Evolutionary conservation across 2,797 vertebrate genomes (phyloP).

Genomic region (Paedocypris micromegethes): DNA sequence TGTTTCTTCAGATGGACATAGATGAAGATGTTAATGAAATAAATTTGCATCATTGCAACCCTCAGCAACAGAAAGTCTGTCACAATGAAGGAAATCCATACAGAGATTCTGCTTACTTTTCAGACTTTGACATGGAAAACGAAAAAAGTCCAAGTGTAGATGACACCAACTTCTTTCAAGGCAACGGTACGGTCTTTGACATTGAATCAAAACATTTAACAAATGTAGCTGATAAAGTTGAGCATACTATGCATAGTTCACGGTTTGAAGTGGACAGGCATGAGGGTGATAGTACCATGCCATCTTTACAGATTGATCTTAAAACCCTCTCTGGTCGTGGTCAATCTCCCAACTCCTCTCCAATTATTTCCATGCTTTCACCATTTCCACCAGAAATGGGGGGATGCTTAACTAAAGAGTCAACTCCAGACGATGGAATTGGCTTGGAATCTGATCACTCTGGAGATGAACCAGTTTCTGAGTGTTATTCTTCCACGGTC

Average conservation of each 20-base stretch:
- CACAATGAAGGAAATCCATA: constrained; percentile 77
- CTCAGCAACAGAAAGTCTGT: constrained; percentile 64
- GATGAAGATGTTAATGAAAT: constrained; percentile 48
- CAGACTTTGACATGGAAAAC: constrained; percentile 83
- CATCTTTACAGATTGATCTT: constrained; percentile 18
- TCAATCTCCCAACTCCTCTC: constrained; percentile 47
- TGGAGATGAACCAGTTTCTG: constrained; percentile 64
- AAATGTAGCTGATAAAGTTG: constrained; percentile 32
- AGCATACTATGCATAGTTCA: constrained; percentile 41
- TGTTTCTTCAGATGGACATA: constrained; percentile 64
- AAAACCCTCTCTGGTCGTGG: constrained; percentile 33
- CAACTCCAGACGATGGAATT: constrained; percentile 68
- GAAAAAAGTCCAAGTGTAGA: constrained; percentile 72
- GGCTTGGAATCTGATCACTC: constrained; percentile 69
- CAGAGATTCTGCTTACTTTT: constrained; percentile 94
- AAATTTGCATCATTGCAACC: constrained; percentile 56
- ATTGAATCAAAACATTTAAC: constrained; percentile 43
- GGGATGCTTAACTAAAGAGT: constrained; percentile 75
- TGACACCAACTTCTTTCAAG: constrained; percentile 58
- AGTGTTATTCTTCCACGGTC: constrained; percentile 57
- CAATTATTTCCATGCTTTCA: constrained; percentile 66
- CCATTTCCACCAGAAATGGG: constrained; percentile 75
- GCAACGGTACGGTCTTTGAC: constrained; percentile 35
- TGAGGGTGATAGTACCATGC: too few species aligned
- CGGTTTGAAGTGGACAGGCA: too few species aligned